Conservation (phyloP, 1,140 invertebrate genomes). For the Platorchestia sp. region DNA sequence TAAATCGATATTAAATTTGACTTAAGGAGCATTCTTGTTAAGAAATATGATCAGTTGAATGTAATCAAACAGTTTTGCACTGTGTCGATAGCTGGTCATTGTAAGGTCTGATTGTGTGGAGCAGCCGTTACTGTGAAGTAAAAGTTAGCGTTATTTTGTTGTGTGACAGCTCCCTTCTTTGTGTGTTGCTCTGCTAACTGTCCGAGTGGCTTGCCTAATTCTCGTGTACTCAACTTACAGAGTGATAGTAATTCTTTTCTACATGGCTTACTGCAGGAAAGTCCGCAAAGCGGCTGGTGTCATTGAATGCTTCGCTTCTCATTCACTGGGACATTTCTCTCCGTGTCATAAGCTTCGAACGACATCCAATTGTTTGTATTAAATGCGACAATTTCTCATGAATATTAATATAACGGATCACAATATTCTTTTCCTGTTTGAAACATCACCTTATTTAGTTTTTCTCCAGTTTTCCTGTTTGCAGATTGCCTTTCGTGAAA, state of each 20-base stretch:
- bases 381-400: too few species aligned
- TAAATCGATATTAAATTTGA: background rate
- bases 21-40: too few species aligned
- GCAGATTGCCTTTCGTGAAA: background rate
- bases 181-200: background rate
- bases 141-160: background rate
- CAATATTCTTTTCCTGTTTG: background rate
- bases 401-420: too few species aligned
- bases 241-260: background rate
- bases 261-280: background rate
- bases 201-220: slow-evolving; percentile 12
- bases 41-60: too few species aligned
- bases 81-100: background rate
- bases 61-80: background rate
- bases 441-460: background rate
- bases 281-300: background rate
- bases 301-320: background rate
- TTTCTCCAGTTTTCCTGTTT: background rate
- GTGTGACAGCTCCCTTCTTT: background rate
- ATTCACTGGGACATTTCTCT: background rate
- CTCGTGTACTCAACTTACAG: background rate
- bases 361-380: too few species aligned
- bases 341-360: background rate
- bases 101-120: background rate
- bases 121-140: background rate